phyloP scores from a whole-genome alignment of 2,113 vertebrate genomes.

The Sprattus sprattus region DNA sequence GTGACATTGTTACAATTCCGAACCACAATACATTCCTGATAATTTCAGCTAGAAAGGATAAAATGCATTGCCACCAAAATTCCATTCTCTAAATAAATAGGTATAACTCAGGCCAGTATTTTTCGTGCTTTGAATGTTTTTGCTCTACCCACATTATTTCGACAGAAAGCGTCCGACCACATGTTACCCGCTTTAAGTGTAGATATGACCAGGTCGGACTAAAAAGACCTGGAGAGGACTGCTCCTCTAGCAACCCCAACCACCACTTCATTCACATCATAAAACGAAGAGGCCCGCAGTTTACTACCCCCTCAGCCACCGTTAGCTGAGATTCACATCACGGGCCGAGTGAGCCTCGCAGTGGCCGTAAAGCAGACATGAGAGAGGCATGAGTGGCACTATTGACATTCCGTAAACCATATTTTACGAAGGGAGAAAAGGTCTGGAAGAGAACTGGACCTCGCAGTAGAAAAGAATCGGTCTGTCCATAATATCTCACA shows the following conservation, averaged over 20 bases:
- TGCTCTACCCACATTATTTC: not conserved
- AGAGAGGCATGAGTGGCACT: slow-evolving; percentile 72
- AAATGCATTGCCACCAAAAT: too few relatives aligned
- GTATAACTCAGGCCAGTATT: not conserved
- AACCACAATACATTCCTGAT: too few relatives aligned
- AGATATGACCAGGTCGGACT: not conserved
- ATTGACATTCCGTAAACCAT: slow-evolving; percentile 76
- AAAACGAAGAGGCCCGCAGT: slow-evolving; percentile 66
- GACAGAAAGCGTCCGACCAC: not conserved
- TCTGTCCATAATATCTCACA: not conserved
- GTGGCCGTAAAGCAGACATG: slow-evolving; percentile 68
- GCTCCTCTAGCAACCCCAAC: not conserved
- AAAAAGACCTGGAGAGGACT: not conserved
- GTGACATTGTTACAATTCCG: too few relatives aligned
- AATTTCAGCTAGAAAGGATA: too few relatives aligned
- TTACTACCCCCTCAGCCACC: slow-evolving; percentile 70
- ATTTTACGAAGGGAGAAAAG: slow-evolving; percentile 67
- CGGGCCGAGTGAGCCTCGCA: slow-evolving; percentile 47
- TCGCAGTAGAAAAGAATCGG: not conserved
- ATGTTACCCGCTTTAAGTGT: not conserved
- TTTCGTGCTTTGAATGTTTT: not conserved
- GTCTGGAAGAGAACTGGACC: slow-evolving; percentile 67
- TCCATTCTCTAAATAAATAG: not conserved
- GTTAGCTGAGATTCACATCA: slow-evolving; percentile 69
- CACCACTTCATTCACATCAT: slow-evolving; percentile 71